Base-by-base conservation (phyloP, 2,888 invertebrate species). In the Empis livida region DNA sequence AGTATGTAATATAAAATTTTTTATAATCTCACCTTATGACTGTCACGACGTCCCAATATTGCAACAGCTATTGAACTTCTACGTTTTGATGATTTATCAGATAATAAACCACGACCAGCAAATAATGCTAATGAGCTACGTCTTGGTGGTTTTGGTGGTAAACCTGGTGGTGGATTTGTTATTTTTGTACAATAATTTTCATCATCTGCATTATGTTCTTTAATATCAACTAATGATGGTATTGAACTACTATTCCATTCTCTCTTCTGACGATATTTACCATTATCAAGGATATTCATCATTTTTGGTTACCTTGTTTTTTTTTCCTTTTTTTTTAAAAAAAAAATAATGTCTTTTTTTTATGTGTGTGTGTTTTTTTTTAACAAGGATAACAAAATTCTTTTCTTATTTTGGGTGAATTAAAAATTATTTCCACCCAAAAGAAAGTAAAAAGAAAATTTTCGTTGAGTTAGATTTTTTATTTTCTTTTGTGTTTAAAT, bases 11-110 rank as follows among this genome's bases (percentile, higher is more conserved):
- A 3, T 3, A 38, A 15, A 16, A 15, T 10, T 17, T 11, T 16
- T 20, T 13, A 40, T 11, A 41, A 41, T 10, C 61, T 61, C 44
- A 68, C 67, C 62, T 68, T 67, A 54, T 58, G 61, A 53, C 51
- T 63, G 49, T 67, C 67, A 45, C 65, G 64, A 52, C 71, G 56
- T 53, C 63, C 55, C 49, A 69, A 52, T 50, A 69, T 64, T 23
- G 65, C 59, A 16, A 64, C 63, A 58, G 63, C 73, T 62, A 59
- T 73, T 30, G 70, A 70, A 52, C 69, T 70, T 54, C 70, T 66
- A 52, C 70, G 55, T 57, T 70, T 69, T 50, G 53, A 57, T 43
- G 57, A 57, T 53, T 65, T 61, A 52, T 64, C 63, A 44, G 61
- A 55, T 47, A 63, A 64, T 48, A 63, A 65, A 20, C 51, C 50